Base-by-base conservation (phyloP, 2,113 vertebrate genomes). In the Corvus cornix region DNA sequence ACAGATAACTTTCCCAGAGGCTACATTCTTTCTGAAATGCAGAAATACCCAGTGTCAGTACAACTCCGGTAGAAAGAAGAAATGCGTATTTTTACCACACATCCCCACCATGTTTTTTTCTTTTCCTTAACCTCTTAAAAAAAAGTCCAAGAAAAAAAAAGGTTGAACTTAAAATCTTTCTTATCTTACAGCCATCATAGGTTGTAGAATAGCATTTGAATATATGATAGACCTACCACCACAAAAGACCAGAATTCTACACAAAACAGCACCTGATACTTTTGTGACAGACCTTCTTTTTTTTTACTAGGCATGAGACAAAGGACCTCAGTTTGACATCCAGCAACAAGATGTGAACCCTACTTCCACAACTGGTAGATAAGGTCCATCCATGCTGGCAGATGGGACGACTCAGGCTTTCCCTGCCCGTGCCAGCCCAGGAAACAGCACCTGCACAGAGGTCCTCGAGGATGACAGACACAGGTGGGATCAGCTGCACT, bases 381-480 rank as follows among this genome's bases (percentile, higher is more conserved):
- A 76, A 49, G 28, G 26, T 48, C 33, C 26, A 49, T 26, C 39
- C 1, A 0, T 59, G 59, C 23, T 28, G 28, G 59, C 37, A 91
- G 55, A 66, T 17, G 12, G 14, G 23, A 48, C 49, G 79, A 48
- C 62, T 80, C 44, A 63, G 48, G 21, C 33, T 39, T 68, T 68
- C 49, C 21, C 22, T 94, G 26, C 17, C 33, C 18, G 7, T 62
- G 16, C 67, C 44, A 90, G 62, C 13, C 66, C 11, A 44, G 16
- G 43, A 70, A 85, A 37, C 20, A 69, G 22, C 13, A 30, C 15
- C 17, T 64, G 39, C 4, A 5, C 26, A 84, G 52, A 83, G 35
- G 39, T 77, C 33, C 26, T 48, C 0, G 0, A 48, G 39, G 39
- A 76, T 24, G 26, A 62, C 10, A 46, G 44, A 58, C 0, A 0